Conservation (phyloP, 2,888 invertebrate genomes). For the Netelia fuscicornis region DNA sequence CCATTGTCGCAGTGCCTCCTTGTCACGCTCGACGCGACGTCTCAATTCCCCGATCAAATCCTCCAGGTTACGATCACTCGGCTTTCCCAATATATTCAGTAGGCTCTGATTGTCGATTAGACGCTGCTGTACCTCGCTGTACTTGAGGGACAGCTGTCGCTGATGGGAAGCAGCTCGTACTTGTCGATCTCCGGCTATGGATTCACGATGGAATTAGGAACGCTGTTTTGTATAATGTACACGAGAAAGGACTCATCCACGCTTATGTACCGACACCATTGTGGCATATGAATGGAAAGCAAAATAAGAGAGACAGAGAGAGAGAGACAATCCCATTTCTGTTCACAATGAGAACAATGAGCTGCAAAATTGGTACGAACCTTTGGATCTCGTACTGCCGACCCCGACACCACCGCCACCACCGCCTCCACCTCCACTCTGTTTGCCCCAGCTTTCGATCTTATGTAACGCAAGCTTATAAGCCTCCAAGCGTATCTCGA, state of each 20-base stretch:
- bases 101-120: conserved; percentile 96
- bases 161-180: conserved; percentile 91
- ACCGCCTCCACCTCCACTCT: conserved; percentile 82
- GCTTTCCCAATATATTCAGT: conserved; percentile 92
- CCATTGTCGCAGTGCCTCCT: conserved; percentile 92
- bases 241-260: conserved; percentile 13
- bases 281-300: neutral
- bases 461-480: conserved; percentile 95
- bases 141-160: conserved; percentile 92
- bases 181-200: conserved; percentile 77
- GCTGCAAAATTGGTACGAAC: conserved; percentile 54
- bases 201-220: neutral
- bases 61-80: conserved; percentile 88
- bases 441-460: conserved; percentile 87
- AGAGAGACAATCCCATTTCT: conserved; percentile 29
- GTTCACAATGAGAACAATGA: conserved; percentile 54
- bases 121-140: conserved; percentile 94
- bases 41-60: conserved; percentile 91
- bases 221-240: neutral
- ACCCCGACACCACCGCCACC: conserved; percentile 53
- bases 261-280: neutral
- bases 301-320: neutral
- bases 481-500: conserved; percentile 93
- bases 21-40: conserved; percentile 95
- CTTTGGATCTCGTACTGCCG: conserved; percentile 83